phyloP scores from a whole-genome alignment of 1,140 invertebrate genomes.

The Atta cephalotes region DNA sequence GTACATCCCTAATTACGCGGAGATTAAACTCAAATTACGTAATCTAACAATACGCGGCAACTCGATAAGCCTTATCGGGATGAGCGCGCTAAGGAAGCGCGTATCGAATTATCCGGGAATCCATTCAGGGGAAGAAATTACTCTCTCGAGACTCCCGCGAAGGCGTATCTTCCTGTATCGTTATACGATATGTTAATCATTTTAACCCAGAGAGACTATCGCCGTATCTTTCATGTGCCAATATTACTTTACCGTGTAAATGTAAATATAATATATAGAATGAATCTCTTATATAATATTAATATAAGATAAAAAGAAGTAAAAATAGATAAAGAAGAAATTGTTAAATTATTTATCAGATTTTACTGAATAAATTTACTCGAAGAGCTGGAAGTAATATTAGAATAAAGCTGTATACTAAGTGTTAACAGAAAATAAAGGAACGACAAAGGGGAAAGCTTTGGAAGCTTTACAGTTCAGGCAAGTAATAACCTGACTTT shows the following conservation, averaged over 20 bases:
- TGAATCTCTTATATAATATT: background rate
- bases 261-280: background rate
- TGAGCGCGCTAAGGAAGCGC: slow-evolving; percentile 38
- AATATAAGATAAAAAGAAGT: background rate
- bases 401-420: background rate
- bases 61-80: slow-evolving; percentile 42
- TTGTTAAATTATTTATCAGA: slow-evolving; percentile 22
- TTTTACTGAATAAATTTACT: slow-evolving; percentile 24
- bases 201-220: slow-evolving; percentile 25
- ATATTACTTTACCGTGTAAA: slow-evolving; percentile 15
- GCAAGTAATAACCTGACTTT: background rate
- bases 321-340: background rate
- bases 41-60: slow-evolving; percentile 59
- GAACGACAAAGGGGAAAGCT: background rate
- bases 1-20: slow-evolving; percentile 50
- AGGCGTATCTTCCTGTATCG: background rate
- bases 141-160: background rate
- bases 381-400: slow-evolving; percentile 3
- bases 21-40: slow-evolving; percentile 62
- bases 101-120: slow-evolving; percentile 34
- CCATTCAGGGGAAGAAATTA: slow-evolving; percentile 32
- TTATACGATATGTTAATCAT: slow-evolving; percentile 50
- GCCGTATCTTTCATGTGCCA: background rate
- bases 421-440: background rate
- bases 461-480: background rate